Conservation (phyloP, 2,113 vertebrate species). For the Bujurquina vittata region DNA sequence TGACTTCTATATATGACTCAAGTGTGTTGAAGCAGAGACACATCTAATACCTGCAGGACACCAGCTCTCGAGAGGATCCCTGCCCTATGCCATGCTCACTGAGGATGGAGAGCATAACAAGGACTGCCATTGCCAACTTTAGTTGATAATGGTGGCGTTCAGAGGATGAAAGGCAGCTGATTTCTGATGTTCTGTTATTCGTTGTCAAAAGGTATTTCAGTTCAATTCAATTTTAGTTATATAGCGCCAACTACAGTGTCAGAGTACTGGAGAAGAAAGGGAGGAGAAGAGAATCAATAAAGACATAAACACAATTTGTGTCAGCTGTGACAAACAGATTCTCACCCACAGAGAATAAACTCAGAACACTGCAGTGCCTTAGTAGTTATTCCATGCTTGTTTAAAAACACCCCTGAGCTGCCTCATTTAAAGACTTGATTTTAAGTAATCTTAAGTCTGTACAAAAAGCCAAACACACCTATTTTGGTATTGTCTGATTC, state of each 20-base stretch:
- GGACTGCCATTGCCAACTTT: too few relatives aligned
- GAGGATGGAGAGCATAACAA: too few relatives aligned
- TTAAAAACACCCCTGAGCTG: constrained; percentile 72
- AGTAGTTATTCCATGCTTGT: constrained; percentile 65
- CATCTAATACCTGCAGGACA: too few relatives aligned
- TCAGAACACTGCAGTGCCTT: constrained; percentile 70
- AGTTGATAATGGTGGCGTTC: too few relatives aligned
- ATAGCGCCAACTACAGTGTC: constrained; percentile 18
- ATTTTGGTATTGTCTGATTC: constrained; percentile 61
- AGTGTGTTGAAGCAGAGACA: too few relatives aligned
- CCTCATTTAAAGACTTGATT: constrained; percentile 70
- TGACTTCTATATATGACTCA: too few relatives aligned
- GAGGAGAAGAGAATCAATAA: constrained; percentile 30
- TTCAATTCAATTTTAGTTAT: too few relatives aligned
- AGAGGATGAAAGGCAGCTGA: too few relatives aligned
- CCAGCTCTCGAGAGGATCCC: too few relatives aligned
- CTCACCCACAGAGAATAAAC: constrained; percentile 40
- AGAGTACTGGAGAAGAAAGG: constrained; percentile 35
- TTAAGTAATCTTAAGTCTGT: constrained; percentile 68
- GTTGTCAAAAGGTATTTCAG: too few relatives aligned
- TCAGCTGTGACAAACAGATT: constrained; percentile 42
- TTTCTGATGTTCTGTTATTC: too few relatives aligned
- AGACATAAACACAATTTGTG: constrained; percentile 47
- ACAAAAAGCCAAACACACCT: constrained; percentile 68
- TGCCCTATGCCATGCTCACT: too few relatives aligned